These are phyloP conservation scores for Melopsittacus undulatus DNA, from an alignment of 2,797 vertebrate species.

Conservation along the genomic window DNA sequence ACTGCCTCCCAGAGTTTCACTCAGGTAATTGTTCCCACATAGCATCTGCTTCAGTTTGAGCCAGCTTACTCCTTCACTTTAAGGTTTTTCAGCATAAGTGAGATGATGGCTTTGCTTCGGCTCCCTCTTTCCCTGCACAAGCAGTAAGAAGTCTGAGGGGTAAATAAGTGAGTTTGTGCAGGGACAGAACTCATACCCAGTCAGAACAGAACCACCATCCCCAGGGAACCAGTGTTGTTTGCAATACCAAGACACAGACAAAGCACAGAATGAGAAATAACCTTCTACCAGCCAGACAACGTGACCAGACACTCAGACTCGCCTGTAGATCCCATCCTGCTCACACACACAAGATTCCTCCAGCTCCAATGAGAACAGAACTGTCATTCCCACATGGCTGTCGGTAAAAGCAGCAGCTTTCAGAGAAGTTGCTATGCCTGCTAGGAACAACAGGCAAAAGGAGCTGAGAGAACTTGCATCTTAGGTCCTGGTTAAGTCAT, in stretches of 20 bases:
- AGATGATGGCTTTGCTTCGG: not conserved
- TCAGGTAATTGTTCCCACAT: constrained; percentile 71
- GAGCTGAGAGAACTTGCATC: not conserved
- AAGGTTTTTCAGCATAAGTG: not conserved
- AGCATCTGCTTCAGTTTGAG: constrained; percentile 62
- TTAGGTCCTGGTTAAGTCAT: constrained; percentile 36
- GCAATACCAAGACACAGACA: not conserved
- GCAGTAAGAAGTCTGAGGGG: not conserved
- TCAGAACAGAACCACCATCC: not conserved
- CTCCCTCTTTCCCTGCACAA: not conserved
- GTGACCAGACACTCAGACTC: not conserved
- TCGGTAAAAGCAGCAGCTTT: not conserved
- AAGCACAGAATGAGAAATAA: not conserved
- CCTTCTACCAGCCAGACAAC: not conserved
- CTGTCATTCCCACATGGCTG: not conserved
- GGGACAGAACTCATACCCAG: not conserved
- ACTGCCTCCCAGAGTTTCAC: constrained; percentile 42
- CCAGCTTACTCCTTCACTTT: constrained; percentile 31
- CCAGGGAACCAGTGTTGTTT: not conserved
- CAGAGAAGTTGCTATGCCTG: not conserved
- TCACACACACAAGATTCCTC: not conserved
- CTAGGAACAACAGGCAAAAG: not conserved
- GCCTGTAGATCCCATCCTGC: not conserved
- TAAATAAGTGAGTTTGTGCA: not conserved
- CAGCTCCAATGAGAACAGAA: not conserved